A percentile compares a stretch with the other conserved stretches of the same genome.
These are phyloP conservation scores for Ochropacha duplaris DNA, from an alignment of 2,888 invertebrate genomes.

Conservation along the genomic window DNA sequence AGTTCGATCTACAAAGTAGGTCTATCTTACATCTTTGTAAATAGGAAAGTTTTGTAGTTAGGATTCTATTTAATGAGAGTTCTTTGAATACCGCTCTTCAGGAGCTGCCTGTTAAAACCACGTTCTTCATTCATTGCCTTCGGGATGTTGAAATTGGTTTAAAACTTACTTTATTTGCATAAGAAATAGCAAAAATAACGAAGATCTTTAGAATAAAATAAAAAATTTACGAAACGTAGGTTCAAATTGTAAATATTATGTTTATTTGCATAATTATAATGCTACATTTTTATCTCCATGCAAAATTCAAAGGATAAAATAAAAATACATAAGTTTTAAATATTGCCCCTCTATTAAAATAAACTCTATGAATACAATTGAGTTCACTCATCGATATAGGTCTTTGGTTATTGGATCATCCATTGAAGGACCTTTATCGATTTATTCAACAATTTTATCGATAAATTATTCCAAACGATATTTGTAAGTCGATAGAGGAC, in stretches of 20 bases:
- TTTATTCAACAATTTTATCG: conserved; percentile 27
- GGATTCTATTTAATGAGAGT: not conserved
- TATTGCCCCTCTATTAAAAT: conserved; percentile 1
- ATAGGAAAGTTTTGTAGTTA: conserved; percentile 3
- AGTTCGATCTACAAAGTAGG: conserved; percentile 3
- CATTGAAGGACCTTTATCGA: conserved; percentile 6
- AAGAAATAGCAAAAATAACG: not conserved
- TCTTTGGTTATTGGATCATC: no score
- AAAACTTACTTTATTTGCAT: not conserved
- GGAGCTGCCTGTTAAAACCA: not conserved
- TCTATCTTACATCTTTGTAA: conserved; percentile 1
- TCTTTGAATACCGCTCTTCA: not conserved
- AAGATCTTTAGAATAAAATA: no score
- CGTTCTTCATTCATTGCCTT: not conserved
- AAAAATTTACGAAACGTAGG: no score
- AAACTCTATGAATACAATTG: conserved; percentile 1
- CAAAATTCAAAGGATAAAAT: not conserved
- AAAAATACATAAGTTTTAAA: not conserved
- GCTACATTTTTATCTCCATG: no score
- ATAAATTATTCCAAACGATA: conserved; percentile 23
- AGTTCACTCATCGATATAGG: not conserved
- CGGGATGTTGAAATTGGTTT: not conserved
- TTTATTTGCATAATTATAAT: no score
- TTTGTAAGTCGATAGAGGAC: conserved; percentile 11
- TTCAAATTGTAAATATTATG: not conserved